A percentile compares a stretch with the other conserved stretches of the same genome.
These are phyloP conservation scores for Spodoptera litura DNA, from an alignment of 1,140 invertebrate genomes.

Conservation along the genomic window DNA sequence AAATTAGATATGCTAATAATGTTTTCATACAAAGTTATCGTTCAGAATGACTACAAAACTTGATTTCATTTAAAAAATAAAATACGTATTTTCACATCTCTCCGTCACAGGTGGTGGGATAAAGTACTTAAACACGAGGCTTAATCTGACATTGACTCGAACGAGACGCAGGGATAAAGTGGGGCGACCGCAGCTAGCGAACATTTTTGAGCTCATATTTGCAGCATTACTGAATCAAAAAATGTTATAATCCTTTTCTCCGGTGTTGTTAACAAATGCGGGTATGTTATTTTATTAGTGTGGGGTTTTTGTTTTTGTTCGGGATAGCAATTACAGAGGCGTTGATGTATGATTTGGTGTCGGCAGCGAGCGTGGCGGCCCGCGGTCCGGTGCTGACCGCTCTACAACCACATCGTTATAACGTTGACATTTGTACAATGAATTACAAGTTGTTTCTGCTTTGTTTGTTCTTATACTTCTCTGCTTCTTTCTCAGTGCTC, in stretches of 20 bases:
- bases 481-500: background rate
- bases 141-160: conserved; percentile 59
- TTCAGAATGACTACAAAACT: conserved; percentile 18
- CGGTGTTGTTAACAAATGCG: conserved; percentile 28
- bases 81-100: conserved; percentile 31
- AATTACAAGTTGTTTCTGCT: background rate
- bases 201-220: conserved; percentile 44
- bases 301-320: conserved; percentile 43
- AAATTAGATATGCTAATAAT: background rate
- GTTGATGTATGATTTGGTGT: conserved; percentile 43
- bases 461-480: background rate
- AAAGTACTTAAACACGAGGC: conserved; percentile 56
- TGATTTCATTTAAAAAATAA: conserved; percentile 23
- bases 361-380: conserved; percentile 10
- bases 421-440: conserved; percentile 10
- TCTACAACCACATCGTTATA: conserved; percentile 27
- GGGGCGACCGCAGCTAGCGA: conserved; percentile 15
- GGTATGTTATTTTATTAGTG: conserved; percentile 53
- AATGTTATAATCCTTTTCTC: conserved; percentile 1
- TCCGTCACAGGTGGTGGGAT: conserved; percentile 54
- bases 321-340: conserved; percentile 53
- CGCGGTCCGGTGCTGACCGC: background rate
- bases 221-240: conserved; percentile 10
- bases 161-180: conserved; percentile 46
- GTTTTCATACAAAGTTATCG: conserved; percentile 12